These are phyloP conservation scores for Nomada lathburiana DNA, from an alignment of 2,888 invertebrate genomes.

Conservation along the genomic window DNA sequence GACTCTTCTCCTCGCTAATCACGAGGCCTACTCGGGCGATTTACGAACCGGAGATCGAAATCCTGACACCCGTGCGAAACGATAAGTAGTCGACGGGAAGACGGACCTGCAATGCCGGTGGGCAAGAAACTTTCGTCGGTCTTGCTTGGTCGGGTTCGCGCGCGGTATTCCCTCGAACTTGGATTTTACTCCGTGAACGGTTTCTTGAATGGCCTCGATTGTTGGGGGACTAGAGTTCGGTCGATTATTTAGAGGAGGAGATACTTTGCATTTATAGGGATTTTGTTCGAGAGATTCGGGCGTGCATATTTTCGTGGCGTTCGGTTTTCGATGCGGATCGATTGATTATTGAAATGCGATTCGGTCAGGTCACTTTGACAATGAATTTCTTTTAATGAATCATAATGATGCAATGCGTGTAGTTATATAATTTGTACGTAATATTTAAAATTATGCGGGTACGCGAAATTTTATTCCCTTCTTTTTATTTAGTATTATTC, in stretches of 20 bases:
- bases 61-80: conserved; percentile 50
- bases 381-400: too few relatives aligned
- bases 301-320: background rate
- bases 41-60: conserved; percentile 58
- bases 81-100: conserved; percentile 23
- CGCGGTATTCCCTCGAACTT: conserved; percentile 5
- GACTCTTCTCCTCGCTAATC: conserved; percentile 49
- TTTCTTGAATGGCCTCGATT: background rate
- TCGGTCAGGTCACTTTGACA: too few relatives aligned
- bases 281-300: too few relatives aligned
- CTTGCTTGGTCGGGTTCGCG: conserved; percentile 23
- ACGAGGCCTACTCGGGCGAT: conserved; percentile 40
- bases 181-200: background rate
- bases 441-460: too few relatives aligned
- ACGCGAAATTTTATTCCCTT: too few relatives aligned
- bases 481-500: too few relatives aligned
- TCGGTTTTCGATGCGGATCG: background rate
- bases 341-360: too few relatives aligned
- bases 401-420: too few relatives aligned
- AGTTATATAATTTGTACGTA: too few relatives aligned
- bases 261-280: too few relatives aligned
- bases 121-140: conserved; percentile 25
- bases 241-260: too few relatives aligned
- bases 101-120: background rate
- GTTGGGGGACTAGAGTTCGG: background rate